Percentiles rank a stretch among this genome's conserved stretches.
phyloP scores from a whole-genome alignment of 2,113 vertebrate species.

The Forbesichthys agassizii region DNA sequence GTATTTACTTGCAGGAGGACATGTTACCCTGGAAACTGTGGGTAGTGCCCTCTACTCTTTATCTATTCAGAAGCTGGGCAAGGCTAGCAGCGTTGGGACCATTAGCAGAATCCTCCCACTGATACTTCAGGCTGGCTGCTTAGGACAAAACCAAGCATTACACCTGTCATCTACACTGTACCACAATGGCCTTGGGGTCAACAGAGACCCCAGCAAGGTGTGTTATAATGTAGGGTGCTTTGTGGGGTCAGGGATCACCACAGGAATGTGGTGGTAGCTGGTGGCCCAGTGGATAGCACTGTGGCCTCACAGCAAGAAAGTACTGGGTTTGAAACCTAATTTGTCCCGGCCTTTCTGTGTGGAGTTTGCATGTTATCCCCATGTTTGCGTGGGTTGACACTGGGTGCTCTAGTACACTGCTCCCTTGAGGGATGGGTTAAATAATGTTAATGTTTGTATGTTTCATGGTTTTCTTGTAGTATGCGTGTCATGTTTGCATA shows the following conservation, averaged over 20 bases:
- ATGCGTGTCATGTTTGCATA: background rate
- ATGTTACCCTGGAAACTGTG: constrained; percentile 47
- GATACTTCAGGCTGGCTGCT: constrained; percentile 77
- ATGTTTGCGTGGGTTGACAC: no score
- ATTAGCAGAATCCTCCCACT: constrained; percentile 61
- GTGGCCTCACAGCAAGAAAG: no score
- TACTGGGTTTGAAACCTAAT: no score
- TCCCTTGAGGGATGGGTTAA: background rate
- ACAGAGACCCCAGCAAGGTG: constrained; percentile 68
- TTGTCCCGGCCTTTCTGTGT: no score
- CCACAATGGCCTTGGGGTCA: constrained; percentile 69
- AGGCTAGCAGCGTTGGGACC: constrained; percentile 16
- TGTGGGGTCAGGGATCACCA: background rate
- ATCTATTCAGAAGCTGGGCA: constrained; percentile 58
- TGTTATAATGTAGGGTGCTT: constrained; percentile 3
- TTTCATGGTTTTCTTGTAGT: background rate
- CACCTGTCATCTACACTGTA: constrained; percentile 72
- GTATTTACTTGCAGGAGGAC: constrained; percentile 27
- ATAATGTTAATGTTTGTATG: background rate
- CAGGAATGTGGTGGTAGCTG: no score
- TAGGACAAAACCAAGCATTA: constrained; percentile 71
- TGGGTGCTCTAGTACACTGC: no score
- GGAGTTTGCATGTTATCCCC: no score
- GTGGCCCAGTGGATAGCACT: no score
- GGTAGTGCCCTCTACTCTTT: constrained; percentile 67